These are phyloP conservation scores for Tuta absoluta DNA, from an alignment of 2,888 invertebrate genomes.

Conservation along the genomic window DNA sequence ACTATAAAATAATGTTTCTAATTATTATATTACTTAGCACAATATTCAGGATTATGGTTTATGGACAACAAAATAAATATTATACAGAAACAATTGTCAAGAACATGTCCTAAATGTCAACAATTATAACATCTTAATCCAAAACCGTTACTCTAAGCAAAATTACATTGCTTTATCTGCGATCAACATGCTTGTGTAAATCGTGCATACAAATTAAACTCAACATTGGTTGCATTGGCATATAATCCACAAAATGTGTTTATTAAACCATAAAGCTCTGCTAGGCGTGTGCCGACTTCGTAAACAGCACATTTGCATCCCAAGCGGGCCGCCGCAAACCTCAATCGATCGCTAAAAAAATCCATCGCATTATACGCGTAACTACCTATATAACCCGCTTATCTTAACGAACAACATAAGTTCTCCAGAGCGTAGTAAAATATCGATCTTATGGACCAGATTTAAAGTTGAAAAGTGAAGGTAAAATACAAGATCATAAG, in stretches of 20 bases:
- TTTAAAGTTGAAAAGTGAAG: constrained; percentile 33
- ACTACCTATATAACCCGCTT: constrained; percentile 63
- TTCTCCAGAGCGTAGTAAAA: constrained; percentile 6
- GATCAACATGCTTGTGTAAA: constrained; percentile 18
- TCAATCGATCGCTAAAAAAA: constrained; percentile 80
- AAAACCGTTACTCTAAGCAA: not conserved
- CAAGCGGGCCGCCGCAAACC: constrained; percentile 71
- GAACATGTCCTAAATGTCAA: not conserved
- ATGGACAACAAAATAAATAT: not conserved
- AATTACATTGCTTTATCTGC: constrained; percentile 12
- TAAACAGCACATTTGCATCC: constrained; percentile 77
- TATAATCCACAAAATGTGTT: constrained; percentile 54
- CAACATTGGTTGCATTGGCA: constrained; percentile 31
- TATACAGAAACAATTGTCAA: not conserved
- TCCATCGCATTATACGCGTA: constrained; percentile 73
- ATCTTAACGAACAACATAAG: constrained; percentile 31
- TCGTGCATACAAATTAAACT: constrained; percentile 18
- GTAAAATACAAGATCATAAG: constrained; percentile 51
- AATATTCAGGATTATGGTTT: too few relatives aligned
- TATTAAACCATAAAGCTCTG: constrained; percentile 59
- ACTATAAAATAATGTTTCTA: not conserved
- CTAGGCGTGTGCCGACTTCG: constrained; percentile 73
- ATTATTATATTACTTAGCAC: not conserved
- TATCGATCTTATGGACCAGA: constrained; percentile 11
- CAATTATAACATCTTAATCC: constrained; percentile 14